These are phyloP conservation scores for Dasyurus viverrinus DNA, from an alignment of 2,113 vertebrate genomes.

Conservation along the genomic window DNA sequence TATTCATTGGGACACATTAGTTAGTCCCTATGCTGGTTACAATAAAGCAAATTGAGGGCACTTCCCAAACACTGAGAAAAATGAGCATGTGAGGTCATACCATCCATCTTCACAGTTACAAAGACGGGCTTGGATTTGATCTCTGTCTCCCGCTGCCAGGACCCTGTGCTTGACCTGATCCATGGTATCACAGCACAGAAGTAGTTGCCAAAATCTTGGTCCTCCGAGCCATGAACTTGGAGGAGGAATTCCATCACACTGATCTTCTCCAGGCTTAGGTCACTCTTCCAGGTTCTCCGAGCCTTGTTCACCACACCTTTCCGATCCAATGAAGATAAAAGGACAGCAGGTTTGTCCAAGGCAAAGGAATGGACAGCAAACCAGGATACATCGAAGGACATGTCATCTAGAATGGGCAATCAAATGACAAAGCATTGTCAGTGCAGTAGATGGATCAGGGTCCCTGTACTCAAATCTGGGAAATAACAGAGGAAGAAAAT, in stretches of 20 bases:
- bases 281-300: constrained; percentile 90
- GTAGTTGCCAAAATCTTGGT: constrained; percentile 93
- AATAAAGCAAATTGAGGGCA: not conserved
- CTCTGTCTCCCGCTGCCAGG: constrained; percentile 90
- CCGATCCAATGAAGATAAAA: constrained; percentile 88
- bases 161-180: constrained; percentile 86
- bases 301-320: constrained; percentile 87
- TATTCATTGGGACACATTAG: accelerated
- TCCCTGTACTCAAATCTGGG: not conserved
- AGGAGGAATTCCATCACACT: constrained; percentile 86
- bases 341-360: constrained; percentile 71
- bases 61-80: not conserved
- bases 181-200: constrained; percentile 92
- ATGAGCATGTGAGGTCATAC: constrained; percentile 80
- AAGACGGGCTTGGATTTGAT: constrained; percentile 89
- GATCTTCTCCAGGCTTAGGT: constrained; percentile 90
- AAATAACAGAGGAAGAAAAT: not conserved
- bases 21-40: not conserved
- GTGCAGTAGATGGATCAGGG: not conserved
- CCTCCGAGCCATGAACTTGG: constrained; percentile 89
- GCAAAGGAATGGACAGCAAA: constrained; percentile 87
- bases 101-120: constrained; percentile 92
- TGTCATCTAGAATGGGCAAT: constrained; percentile 83
- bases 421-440: constrained; percentile 47
- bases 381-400: constrained; percentile 94